phyloP scores from a whole-genome alignment of 2,888 invertebrate species.

The Lucinisca nassula region DNA sequence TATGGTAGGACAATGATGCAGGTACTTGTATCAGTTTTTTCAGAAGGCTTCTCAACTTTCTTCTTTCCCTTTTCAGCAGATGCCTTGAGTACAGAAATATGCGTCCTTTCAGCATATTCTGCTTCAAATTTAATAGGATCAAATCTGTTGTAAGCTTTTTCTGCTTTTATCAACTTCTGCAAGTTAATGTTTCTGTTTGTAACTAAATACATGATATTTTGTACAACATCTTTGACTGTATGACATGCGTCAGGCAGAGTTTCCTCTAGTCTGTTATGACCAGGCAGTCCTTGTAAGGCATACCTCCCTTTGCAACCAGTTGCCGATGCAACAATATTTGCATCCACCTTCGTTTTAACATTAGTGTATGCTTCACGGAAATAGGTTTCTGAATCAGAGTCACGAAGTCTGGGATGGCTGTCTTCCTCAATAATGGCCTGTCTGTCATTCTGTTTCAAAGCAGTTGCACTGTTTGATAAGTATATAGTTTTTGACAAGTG shows the following conservation, averaged over 20 bases:
- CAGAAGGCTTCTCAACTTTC: background rate
- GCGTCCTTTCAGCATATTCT: background rate
- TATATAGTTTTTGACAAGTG: background rate
- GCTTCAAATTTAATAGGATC: background rate
- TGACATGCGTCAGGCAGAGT: no score
- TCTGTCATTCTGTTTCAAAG: background rate
- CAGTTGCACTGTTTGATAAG: background rate
- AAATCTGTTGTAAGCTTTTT: background rate
- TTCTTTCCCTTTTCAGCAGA: background rate
- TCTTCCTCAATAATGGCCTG: background rate
- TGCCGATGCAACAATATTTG: background rate
- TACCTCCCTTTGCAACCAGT: constrained; percentile 12
- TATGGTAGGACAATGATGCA: background rate
- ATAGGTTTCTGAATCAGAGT: background rate
- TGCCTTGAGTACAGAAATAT: no score
- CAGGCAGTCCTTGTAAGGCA: background rate
- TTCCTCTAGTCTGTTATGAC: no score
- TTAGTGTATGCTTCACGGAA: constrained; percentile 8
- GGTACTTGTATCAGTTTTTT: background rate
- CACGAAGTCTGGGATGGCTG: background rate
- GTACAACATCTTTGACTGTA: no score
- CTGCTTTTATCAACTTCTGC: background rate
- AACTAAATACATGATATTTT: constrained; percentile 18
- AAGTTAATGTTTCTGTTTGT: constrained; percentile 1
- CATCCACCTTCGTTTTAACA: background rate